Base-by-base conservation (phyloP, 2,888 invertebrate species). In the Trichogramma evanescens region DNA sequence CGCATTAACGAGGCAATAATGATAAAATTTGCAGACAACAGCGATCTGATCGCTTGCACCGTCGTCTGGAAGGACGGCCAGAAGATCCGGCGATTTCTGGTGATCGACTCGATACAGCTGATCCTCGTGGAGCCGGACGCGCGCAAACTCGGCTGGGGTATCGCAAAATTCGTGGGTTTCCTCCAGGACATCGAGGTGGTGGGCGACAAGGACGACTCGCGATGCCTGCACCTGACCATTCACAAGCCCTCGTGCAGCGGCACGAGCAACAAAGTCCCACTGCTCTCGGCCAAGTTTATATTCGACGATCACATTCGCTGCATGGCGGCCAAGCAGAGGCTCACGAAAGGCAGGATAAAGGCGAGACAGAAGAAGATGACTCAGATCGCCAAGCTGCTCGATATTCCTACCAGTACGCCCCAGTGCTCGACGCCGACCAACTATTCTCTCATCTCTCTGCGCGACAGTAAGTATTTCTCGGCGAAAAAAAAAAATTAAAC, bases 231-330 rank as follows among this genome's bases (percentile, higher is more conserved):
- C 74, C 86, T 99, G 56, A 94, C 94, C 0, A 91, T 97, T 43
- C 94, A 96, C 78, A 88, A 91, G 69, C 91, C 91, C 1, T 81
- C 83, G 56, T 80, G 81, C n/a, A 81, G 81, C 62, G 80, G 82
- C 6, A 84, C 87, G 58, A 81, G 82, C n/a, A 88, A 89, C 58
- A 82, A 89, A 53, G 85, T 89, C 0, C 90, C 93, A 1, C 78
- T 94, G n/a, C 79, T 95, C 6, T 86, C 91, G 4, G 93, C 95
- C 7, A 94, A 91, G 78, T 97, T 99, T 79, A 86, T 97, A 63
- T 99, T 99, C 76, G 98, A 99, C 75, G 99, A 99, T 81, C 97
- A 98, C 75, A 99, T 99, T 68, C 84, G 98, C 42, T 98, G 97
- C 74, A 96, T 98, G 96, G 97, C 98, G 13, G 98, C 98, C 39